Conservation (phyloP, 2,797 vertebrate genomes). For the Pseudocheirus occidentalis region DNA sequence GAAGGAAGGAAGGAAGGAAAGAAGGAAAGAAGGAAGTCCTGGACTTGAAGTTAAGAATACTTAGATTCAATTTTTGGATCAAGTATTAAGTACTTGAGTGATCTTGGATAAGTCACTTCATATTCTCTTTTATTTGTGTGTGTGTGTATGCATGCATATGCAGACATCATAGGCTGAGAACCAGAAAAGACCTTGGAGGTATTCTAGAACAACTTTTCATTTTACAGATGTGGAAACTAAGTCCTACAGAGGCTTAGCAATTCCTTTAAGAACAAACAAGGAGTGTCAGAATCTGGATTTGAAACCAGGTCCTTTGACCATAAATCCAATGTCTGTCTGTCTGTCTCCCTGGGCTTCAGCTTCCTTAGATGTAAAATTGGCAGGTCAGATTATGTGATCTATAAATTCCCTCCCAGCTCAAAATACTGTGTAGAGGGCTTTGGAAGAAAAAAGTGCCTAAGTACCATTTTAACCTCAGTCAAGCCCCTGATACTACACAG, state of each 20-base stretch:
- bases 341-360: neutral
- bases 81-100: neutral
- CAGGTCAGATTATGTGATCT: neutral
- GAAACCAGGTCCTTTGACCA: neutral
- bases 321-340: neutral
- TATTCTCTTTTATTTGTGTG: neutral
- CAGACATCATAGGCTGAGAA: neutral
- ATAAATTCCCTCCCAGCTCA: neutral
- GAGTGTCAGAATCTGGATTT: neutral
- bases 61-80: neutral
- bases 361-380: neutral
- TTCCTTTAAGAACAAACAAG: neutral
- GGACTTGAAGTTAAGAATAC: neutral
- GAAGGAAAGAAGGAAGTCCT: neutral
- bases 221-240: neutral
- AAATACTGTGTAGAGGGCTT: neutral
- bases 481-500: neutral
- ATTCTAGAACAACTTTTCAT: neutral
- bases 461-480: neutral
- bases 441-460: neutral
- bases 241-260: neutral
- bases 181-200: neutral
- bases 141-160: no score
- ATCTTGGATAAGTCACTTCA: neutral
- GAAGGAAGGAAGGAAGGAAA: no score